Percentiles rank a stretch among this genome's conserved stretches.
Evolutionary conservation across 2,797 vertebrate species (phyloP).

Genomic region (Notamacropus eugenii): DNA sequence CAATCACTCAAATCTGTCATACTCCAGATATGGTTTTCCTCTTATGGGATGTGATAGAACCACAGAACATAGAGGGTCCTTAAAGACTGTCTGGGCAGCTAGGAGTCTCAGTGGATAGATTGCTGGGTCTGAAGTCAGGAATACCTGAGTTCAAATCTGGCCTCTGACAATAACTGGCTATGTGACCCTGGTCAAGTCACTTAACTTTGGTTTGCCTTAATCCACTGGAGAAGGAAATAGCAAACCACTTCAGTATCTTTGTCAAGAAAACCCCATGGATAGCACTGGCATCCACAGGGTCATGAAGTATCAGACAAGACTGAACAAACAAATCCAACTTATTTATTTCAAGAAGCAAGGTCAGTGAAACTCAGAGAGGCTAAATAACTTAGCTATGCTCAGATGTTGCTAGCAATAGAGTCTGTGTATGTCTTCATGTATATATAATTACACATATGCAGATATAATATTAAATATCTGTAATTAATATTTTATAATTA

Average conservation of each 20-base stretch:
- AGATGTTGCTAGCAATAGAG: neutral
- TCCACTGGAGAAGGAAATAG: neutral
- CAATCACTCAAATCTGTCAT: neutral
- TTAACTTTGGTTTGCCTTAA: neutral
- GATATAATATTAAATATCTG: neutral
- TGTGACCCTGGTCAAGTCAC: neutral
- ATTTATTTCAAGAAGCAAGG: neutral
- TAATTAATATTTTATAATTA: neutral
- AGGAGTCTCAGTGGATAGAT: neutral
- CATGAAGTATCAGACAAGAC: neutral
- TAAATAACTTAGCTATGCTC: neutral
- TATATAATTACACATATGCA: neutral
- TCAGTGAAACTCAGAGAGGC: neutral
- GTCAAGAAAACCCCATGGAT: neutral
- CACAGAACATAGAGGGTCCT: neutral
- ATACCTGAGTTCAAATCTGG: neutral
- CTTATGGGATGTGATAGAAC: neutral
- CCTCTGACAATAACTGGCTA: neutral
- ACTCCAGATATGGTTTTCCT: neutral
- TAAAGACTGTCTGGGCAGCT: neutral
- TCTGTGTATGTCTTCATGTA: neutral
- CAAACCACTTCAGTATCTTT: neutral
- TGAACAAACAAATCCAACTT: neutral
- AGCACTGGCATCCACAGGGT: neutral
- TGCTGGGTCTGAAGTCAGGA: neutral